A percentile compares a stretch with the other conserved stretches of the same genome.
These are phyloP conservation scores for Xestia c-nigrum DNA, from an alignment of 2,888 invertebrate species.

Conservation along the genomic window DNA sequence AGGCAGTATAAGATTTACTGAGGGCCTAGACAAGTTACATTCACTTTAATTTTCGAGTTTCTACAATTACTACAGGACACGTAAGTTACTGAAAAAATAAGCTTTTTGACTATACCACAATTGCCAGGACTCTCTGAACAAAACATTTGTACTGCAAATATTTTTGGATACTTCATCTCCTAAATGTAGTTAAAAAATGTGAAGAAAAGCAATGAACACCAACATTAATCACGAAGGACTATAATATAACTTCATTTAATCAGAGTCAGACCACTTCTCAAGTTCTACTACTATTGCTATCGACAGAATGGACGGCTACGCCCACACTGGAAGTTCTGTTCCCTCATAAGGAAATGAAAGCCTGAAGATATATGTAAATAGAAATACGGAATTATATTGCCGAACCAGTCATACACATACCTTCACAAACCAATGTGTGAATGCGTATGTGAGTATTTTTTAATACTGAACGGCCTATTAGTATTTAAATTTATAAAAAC, in stretches of 20 bases:
- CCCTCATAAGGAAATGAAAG: slow-evolving; percentile 44
- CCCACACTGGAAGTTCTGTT: slow-evolving; percentile 10
- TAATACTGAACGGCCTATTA: background rate
- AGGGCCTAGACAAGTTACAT: background rate
- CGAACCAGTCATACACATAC: background rate
- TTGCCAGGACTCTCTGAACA: background rate
- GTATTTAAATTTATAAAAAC: background rate
- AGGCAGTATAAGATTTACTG: background rate
- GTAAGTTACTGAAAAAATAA: background rate
- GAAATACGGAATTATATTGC: background rate
- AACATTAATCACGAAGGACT: background rate
- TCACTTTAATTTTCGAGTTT: background rate
- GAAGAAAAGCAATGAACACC: background rate
- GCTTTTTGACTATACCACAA: background rate
- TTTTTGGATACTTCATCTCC: background rate
- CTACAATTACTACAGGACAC: background rate
- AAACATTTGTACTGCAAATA: too few species aligned
- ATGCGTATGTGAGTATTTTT: background rate
- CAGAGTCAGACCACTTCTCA: background rate
- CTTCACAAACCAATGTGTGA: background rate
- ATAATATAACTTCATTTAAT: background rate
- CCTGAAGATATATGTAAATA: slow-evolving; percentile 28
- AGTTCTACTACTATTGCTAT: background rate
- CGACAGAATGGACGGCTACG: background rate
- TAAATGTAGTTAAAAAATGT: background rate